Evolutionary conservation across 2,888 invertebrate species (phyloP).

Genomic region (Pyrrhia umbra): DNA sequence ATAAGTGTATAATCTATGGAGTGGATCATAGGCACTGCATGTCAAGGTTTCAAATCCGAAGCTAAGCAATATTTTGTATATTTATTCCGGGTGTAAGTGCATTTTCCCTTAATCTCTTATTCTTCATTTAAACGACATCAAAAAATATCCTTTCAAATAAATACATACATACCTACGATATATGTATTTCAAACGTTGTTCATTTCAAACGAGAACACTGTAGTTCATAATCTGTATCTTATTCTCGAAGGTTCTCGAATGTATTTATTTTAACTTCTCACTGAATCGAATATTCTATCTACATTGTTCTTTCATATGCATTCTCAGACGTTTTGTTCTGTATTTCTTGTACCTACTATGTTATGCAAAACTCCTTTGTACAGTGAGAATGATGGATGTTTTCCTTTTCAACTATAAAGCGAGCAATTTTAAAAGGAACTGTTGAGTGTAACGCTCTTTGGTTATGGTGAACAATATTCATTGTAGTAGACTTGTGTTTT

Average conservation of each 20-base stretch:
- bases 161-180: constrained; percentile 4
- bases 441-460: constrained; percentile 8
- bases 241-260: constrained; percentile 14
- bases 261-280: constrained; percentile 17
- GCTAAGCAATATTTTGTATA: background rate
- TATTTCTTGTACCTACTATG: constrained; percentile 13
- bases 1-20: too few species aligned
- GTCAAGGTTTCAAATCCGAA: background rate
- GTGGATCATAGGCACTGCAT: background rate
- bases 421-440: constrained; percentile 31
- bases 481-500: constrained; percentile 15
- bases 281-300: constrained; percentile 22
- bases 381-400: constrained; percentile 30
- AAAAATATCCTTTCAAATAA: constrained; percentile 2
- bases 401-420: constrained; percentile 28
- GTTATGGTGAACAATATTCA: constrained; percentile 25
- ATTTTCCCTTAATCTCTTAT: too few species aligned
- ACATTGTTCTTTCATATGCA: constrained; percentile 8
- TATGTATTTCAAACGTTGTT: constrained; percentile 21
- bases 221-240: constrained; percentile 23
- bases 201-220: constrained; percentile 20
- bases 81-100: background rate
- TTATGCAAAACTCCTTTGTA: constrained; percentile 29
- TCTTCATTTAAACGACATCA: background rate
- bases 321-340: constrained; percentile 11